Evolutionary conservation across 2,113 vertebrate genomes (phyloP).

Genomic region (Archocentrus centrarchus): DNA sequence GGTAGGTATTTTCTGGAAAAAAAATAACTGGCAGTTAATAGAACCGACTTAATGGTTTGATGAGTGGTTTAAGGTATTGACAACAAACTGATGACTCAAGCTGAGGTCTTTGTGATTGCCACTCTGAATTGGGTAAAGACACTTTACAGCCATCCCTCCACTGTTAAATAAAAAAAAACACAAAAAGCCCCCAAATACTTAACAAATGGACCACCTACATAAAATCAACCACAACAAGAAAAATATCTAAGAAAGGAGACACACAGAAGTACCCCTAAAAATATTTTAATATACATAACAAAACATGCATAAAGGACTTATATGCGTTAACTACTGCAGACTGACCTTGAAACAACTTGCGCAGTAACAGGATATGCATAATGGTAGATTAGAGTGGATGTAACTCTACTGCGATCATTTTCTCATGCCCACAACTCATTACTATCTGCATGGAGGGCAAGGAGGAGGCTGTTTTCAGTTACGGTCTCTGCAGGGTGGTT

Average conservation of each 20-base stretch:
- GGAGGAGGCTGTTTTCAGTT: constrained; percentile 6
- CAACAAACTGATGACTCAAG: not conserved
- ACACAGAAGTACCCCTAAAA: not conserved
- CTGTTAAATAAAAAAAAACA: constrained; percentile 12
- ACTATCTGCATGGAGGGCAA: not conserved
- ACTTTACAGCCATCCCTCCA: not conserved
- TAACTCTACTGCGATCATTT: constrained; percentile 21
- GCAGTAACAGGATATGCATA: constrained; percentile 15
- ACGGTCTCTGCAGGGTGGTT: constrained; percentile 21
- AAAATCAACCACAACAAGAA: not conserved
- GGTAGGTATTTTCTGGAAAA: not conserved
- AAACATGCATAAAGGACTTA: not conserved
- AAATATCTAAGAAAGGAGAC: not conserved
- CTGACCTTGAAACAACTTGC: constrained; percentile 12
- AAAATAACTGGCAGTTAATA: not conserved
- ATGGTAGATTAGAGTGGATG: constrained; percentile 22
- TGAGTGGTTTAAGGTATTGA: not conserved
- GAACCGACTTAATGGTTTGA: not conserved
- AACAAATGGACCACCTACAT: not conserved
- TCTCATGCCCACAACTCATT: constrained; percentile 37
- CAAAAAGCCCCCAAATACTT: not conserved
- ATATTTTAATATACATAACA: not conserved
- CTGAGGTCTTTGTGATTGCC: not conserved
- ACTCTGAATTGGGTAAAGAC: no score
- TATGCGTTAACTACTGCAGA: not conserved